Conservation (phyloP, 2,888 invertebrate species). For the Hoplodrina ambigua region DNA sequence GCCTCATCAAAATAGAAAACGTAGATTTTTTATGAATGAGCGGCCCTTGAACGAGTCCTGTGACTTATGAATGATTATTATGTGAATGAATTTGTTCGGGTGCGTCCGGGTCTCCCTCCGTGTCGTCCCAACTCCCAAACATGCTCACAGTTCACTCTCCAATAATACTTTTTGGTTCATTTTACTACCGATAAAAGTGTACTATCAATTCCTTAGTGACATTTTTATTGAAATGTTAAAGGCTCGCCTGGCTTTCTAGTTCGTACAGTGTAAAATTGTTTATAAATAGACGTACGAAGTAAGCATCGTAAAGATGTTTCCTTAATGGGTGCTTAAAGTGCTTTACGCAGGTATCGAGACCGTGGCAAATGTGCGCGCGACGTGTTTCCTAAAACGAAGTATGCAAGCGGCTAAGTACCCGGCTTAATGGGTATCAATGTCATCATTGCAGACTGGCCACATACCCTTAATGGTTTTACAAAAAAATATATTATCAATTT, state of each 20-base stretch:
- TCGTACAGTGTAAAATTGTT: slow-evolving; percentile 47
- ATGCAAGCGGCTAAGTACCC: slow-evolving; percentile 46
- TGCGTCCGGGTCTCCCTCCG: slow-evolving; percentile 60
- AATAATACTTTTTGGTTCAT: slow-evolving; percentile 49
- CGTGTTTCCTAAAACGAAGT: slow-evolving; percentile 52
- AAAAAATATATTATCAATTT: slow-evolving; percentile 57
- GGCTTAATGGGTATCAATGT: slow-evolving; percentile 56
- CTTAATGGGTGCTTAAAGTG: slow-evolving; percentile 59
- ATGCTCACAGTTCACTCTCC: slow-evolving; percentile 36
- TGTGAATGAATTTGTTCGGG: slow-evolving; percentile 74
- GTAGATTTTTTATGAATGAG: slow-evolving; percentile 76
- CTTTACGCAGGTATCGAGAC: slow-evolving; percentile 57
- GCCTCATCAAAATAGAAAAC: slow-evolving; percentile 71
- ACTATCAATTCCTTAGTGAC: slow-evolving; percentile 43
- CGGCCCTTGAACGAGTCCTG: slow-evolving; percentile 77
- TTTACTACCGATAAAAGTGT: slow-evolving; percentile 49
- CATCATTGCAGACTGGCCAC: slow-evolving; percentile 38
- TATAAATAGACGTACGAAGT: slow-evolving; percentile 56
- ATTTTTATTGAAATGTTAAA: slow-evolving; percentile 56
- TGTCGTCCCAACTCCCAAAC: slow-evolving; percentile 35
- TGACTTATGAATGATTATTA: slow-evolving; percentile 78
- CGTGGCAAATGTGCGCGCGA: slow-evolving; percentile 45
- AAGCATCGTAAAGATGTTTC: slow-evolving; percentile 59
- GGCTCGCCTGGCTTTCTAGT: slow-evolving; percentile 42
- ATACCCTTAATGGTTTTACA: slow-evolving; percentile 38